A percentile compares a stretch with the other conserved stretches of the same genome.
Conservation (phyloP, 2,797 vertebrate species). For the Notolepis coatsorum region DNA sequence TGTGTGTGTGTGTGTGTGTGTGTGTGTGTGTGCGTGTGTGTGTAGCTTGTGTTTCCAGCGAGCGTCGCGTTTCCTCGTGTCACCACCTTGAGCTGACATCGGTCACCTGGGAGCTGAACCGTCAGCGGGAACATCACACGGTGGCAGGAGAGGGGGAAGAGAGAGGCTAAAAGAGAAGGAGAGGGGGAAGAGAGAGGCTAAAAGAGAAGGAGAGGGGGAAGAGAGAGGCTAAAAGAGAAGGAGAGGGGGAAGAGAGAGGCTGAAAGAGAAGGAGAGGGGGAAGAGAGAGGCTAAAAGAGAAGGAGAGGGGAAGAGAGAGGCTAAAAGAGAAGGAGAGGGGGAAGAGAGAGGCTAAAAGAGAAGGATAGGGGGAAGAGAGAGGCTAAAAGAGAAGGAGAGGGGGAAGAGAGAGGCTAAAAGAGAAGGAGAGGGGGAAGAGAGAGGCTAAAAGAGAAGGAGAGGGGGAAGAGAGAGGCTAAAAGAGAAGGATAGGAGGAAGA, state of each 20-base stretch:
- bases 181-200: not conserved
- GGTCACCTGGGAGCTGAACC: constrained; percentile 53
- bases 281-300: too few species aligned
- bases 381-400: not conserved
- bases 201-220: constrained; percentile 22
- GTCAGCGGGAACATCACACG: constrained; percentile 48
- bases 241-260: constrained; percentile 1
- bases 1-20: not conserved
- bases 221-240: constrained; percentile 41
- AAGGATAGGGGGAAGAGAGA: not conserved
- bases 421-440: too few species aligned
- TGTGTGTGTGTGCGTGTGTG: not conserved
- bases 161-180: constrained; percentile 3
- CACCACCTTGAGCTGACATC: constrained; percentile 64
- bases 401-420: too few species aligned
- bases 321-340: too few species aligned
- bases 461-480: too few species aligned
- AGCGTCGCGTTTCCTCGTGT: constrained; percentile 40
- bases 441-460: too few species aligned
- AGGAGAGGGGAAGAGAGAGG: too few species aligned
- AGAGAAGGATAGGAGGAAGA: too few species aligned
- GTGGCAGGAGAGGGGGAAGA: not conserved
- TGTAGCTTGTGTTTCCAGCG: constrained; percentile 37
- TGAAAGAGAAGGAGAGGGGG: not conserved
- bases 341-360: too few species aligned